phyloP scores from a whole-genome alignment of 2,888 invertebrate species.

The Caenorhabditis becei region DNA sequence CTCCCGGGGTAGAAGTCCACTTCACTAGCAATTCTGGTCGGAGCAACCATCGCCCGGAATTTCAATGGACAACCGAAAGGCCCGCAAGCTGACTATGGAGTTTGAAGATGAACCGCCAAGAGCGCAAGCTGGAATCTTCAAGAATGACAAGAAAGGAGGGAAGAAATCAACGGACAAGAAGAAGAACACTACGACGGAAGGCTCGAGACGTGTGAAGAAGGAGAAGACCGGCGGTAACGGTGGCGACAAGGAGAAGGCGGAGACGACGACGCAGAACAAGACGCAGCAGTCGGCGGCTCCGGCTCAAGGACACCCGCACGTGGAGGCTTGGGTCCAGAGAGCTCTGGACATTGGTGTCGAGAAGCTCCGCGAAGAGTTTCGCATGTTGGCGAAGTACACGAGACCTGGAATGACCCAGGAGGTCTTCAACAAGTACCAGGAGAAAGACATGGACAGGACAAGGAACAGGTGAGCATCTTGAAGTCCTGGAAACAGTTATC shows the following conservation, averaged over 20 bases:
- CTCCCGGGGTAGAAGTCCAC: no score
- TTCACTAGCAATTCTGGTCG: no score
- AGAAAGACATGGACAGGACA: constrained; percentile 15
- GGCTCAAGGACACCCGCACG: constrained; percentile 43
- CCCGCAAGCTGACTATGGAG: background rate
- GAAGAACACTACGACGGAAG: constrained; percentile 35
- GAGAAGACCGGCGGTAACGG: constrained; percentile 28
- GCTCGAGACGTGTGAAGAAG: constrained; percentile 18
- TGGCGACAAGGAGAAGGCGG: constrained; percentile 26
- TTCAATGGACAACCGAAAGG: background rate
- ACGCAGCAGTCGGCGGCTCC: background rate
- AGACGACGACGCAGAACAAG: constrained; percentile 30
- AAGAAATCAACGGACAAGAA: constrained; percentile 1
- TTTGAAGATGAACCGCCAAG: background rate
- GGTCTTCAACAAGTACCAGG: constrained; percentile 65
- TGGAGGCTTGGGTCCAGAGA: constrained; percentile 53
- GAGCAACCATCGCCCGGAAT: no score
- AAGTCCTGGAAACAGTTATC: background rate
- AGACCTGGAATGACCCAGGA: constrained; percentile 66
- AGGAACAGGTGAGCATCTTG: constrained; percentile 27
- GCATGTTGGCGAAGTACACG: constrained; percentile 67
- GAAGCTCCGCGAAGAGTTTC: constrained; percentile 69
- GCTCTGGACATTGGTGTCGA: constrained; percentile 70
- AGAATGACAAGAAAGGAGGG: constrained; percentile 18
- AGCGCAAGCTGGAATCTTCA: background rate